Conservation (phyloP, 2,113 vertebrate species). For the Bufo gargarizans region DNA sequence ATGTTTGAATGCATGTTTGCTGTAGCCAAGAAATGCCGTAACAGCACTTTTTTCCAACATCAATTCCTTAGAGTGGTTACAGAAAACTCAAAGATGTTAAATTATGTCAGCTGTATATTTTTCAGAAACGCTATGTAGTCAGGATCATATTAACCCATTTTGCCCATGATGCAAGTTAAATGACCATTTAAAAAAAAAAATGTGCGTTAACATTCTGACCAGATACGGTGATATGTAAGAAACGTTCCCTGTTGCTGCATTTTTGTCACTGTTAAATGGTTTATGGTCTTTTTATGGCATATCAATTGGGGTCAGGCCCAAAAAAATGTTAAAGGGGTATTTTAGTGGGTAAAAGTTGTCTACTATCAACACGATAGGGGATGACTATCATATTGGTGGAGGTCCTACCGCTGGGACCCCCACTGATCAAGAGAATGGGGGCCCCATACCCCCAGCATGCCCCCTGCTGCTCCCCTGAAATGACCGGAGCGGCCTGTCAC, state of each 20-base stretch:
- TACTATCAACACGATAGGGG: too few species aligned
- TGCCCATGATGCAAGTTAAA: not conserved
- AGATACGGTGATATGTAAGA: not conserved
- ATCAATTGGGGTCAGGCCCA: too few species aligned
- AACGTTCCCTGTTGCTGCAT: not conserved
- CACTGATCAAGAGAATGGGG: too few species aligned
- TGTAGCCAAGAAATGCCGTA: slow-evolving; percentile 14
- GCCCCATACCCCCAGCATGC: too few species aligned
- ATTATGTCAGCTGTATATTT: slow-evolving; percentile 29
- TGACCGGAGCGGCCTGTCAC: too few species aligned
- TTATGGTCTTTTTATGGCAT: not conserved
- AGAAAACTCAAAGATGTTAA: not conserved
- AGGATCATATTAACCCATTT: not conserved
- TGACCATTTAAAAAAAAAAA: not conserved
- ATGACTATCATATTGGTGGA: too few species aligned
- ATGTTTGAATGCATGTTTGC: slow-evolving; percentile 25
- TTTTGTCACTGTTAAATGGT: not conserved
- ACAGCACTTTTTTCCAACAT: slow-evolving; percentile 24
- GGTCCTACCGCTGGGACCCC: too few species aligned
- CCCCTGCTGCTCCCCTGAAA: too few species aligned
- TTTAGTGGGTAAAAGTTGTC: too few species aligned
- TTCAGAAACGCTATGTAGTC: not conserved
- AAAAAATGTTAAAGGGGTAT: too few species aligned
- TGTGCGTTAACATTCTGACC: not conserved
- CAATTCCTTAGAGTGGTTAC: not conserved